phyloP scores from a whole-genome alignment of 2,113 vertebrate species.

The Coracopsis vasa region DNA sequence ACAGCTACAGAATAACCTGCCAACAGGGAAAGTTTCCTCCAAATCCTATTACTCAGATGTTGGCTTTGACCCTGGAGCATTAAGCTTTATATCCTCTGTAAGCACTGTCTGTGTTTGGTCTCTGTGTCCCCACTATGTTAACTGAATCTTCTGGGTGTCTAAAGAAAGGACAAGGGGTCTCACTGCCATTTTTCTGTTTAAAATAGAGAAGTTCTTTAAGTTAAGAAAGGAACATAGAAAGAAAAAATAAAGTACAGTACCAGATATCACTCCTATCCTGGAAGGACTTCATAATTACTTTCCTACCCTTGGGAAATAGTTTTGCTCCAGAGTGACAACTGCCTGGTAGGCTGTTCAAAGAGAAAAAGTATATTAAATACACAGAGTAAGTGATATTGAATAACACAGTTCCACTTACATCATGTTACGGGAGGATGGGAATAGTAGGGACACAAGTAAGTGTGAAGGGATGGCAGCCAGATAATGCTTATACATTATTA shows the following conservation, averaged over 20 bases:
- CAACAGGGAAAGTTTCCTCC: background rate
- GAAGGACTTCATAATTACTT: background rate
- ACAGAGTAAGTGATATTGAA: background rate
- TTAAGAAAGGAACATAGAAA: background rate
- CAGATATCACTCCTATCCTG: background rate
- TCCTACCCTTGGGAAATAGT: background rate
- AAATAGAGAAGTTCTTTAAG: background rate
- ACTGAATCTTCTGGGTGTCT: background rate
- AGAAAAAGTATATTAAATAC: background rate
- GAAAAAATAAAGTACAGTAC: background rate
- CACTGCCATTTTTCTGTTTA: background rate
- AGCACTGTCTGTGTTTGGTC: background rate
- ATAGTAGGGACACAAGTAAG: background rate
- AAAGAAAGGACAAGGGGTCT: background rate
- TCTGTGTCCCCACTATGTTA: background rate
- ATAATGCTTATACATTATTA: background rate
- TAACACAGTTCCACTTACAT: background rate
- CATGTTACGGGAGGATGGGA: background rate
- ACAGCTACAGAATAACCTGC: background rate
- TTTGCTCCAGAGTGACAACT: background rate
- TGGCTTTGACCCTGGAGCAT: background rate
- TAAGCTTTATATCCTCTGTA: background rate
- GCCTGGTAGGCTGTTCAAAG: background rate
- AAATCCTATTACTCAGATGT: background rate
- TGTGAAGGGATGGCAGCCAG: background rate